phyloP scores from a whole-genome alignment of 2,888 invertebrate genomes.

The Drosophila lacicola region DNA sequence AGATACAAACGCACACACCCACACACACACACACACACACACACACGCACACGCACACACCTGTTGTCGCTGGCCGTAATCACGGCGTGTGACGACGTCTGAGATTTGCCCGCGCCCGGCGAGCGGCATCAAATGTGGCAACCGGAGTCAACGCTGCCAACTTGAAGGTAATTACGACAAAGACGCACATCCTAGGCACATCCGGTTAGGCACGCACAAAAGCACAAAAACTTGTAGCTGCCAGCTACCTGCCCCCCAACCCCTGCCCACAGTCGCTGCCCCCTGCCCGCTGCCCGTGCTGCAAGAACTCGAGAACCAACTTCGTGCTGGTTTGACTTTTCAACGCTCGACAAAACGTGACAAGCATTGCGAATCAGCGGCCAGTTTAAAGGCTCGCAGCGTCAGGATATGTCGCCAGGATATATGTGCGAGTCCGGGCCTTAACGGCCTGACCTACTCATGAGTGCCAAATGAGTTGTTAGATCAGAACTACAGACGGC shows the following conservation, averaged over 20 bases:
- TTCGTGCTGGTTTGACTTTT: constrained; percentile 60
- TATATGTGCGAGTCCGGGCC: constrained; percentile 40
- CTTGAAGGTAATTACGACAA: constrained; percentile 78
- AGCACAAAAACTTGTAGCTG: constrained; percentile 72
- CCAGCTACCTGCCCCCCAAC: neutral
- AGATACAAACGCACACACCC: constrained; percentile 13
- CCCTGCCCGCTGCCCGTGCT: neutral
- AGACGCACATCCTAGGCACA: constrained; percentile 67
- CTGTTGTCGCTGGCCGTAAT: constrained; percentile 72
- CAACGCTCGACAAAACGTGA: constrained; percentile 70
- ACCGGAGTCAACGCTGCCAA: constrained; percentile 43
- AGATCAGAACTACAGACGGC: constrained; percentile 39
- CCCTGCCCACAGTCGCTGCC: neutral
- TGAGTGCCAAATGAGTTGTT: constrained; percentile 79
- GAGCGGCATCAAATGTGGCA: constrained; percentile 59
- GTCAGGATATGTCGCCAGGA: constrained; percentile 67
- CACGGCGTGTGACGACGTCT: constrained; percentile 39
- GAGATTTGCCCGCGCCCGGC: constrained; percentile 68
- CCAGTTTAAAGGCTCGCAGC: constrained; percentile 65
- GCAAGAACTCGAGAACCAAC: neutral
- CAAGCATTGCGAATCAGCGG: constrained; percentile 63
- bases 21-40: constrained; percentile 7
- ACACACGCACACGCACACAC: constrained; percentile 15
- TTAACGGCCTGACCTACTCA: constrained; percentile 80
- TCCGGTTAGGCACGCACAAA: constrained; percentile 75